phyloP scores from a whole-genome alignment of 2,888 invertebrate genomes.

The Pasiphila rectangulata region DNA sequence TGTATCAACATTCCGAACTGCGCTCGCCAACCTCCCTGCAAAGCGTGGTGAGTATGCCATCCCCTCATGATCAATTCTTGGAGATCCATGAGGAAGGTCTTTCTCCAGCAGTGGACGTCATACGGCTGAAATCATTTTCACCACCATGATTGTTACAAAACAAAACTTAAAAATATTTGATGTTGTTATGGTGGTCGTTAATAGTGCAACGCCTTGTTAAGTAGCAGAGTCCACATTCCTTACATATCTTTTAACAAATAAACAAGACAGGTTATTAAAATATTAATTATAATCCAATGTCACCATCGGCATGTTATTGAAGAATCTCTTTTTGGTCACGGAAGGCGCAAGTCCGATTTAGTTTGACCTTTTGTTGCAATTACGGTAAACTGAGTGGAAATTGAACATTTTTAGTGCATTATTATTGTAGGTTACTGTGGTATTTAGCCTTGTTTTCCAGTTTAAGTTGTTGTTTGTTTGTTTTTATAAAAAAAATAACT shows the following conservation, averaged over 20 bases:
- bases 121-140: no score
- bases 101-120: no score
- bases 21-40: no score
- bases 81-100: no score
- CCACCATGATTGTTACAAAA: no score
- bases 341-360: slow-evolving; percentile 26
- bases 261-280: slow-evolving; percentile 2
- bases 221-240: slow-evolving; percentile 5
- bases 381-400: slow-evolving; percentile 6
- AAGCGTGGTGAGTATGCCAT: no score
- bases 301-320: slow-evolving; percentile 22
- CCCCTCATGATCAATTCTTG: no score
- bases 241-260: neutral
- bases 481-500: no score
- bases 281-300: slow-evolving; percentile 11
- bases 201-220: neutral
- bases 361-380: slow-evolving; percentile 23
- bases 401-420: neutral
- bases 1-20: no score
- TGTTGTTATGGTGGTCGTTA: no score
- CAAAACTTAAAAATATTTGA: no score
- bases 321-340: slow-evolving; percentile 28
- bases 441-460: neutral
- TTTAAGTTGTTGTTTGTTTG: no score
- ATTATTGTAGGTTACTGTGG: neutral